Evolutionary conservation across 35 echinoderm and acorn worm species (phyloP), one percentile per base, ranked within the genome.

Genomic region (Lytechinus variegatus): DNA sequence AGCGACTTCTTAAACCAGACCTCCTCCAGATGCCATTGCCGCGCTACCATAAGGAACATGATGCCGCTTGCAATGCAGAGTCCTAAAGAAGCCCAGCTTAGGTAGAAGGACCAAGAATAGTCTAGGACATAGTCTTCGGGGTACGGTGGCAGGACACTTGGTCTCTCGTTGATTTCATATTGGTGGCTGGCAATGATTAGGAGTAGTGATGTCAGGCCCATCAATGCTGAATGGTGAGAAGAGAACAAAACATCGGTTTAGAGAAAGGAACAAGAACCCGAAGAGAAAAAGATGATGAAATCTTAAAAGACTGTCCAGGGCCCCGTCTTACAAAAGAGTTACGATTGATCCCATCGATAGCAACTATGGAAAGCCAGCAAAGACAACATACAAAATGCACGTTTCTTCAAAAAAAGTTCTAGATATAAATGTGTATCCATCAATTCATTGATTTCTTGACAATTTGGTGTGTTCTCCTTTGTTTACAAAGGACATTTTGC

Each of bases 1-100:
- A 89, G 94, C 52, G 95, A 94, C 9, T 96, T 96, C 52, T 95
- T 92, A 14, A 95, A 86, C 96, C 97, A 97, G 44, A 99, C 94
- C 86, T 97, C 97, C 60, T 99, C 97, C 54, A 95, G 95, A 51
- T 99, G 96, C 95, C 96, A 99, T n/a, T 97, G 97, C 92, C 98
- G 27, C 1, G 98, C 97, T 12, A 99, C 91, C 13, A 99, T 93
- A 5, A 99, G 94, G 88, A 97, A 99, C 28, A 97, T 86, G 10
- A 96, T 91, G 0, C 98, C 98, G 71, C 97, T 97, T 53, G 96
- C 95, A 4, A 96, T 54, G 19, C 95, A 96, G 53, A 99, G 95
- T 56, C 91, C 92, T 87, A 99, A 99, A 3, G 98, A 95, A 44
- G 94, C 96, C 97, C 98, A 99, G 29, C 95, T 96, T 8, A 99